phyloP scores from a whole-genome alignment of 2,113 vertebrate genomes.

The Etheostoma spectabile region DNA sequence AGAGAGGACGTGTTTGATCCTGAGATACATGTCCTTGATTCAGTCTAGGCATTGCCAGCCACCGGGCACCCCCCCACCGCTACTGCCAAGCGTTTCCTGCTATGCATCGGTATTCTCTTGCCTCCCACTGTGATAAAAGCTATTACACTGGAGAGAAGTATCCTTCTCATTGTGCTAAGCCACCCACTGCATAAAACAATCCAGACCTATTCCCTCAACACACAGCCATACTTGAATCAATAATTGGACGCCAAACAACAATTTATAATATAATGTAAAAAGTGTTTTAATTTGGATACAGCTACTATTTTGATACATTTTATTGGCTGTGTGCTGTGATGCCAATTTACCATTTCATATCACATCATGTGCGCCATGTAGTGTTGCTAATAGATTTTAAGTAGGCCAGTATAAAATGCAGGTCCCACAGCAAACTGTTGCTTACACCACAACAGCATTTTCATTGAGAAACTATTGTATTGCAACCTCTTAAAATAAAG shows the following conservation, averaged over 20 bases:
- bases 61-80: conserved; percentile 54
- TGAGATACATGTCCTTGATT: conserved; percentile 79
- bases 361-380: conserved; percentile 8
- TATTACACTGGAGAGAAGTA: conserved; percentile 60
- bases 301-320: background rate
- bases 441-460: conserved; percentile 42
- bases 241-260: conserved; percentile 11
- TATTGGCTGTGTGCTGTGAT: background rate
- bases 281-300: conserved; percentile 13
- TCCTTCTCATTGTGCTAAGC: conserved; percentile 56
- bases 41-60: conserved; percentile 59
- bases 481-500: conserved; percentile 48
- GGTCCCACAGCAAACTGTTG: conserved; percentile 29
- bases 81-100: conserved; percentile 62
- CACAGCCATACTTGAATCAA: conserved; percentile 28
- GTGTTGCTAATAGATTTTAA: conserved; percentile 18
- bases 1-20: conserved; percentile 81
- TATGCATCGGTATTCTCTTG: conserved; percentile 68
- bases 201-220: conserved; percentile 29
- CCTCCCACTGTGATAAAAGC: conserved; percentile 80
- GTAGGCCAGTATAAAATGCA: conserved; percentile 12
- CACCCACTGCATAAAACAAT: conserved; percentile 52
- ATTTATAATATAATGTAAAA: conserved; percentile 20
- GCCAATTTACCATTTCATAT: conserved; percentile 23
- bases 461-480: conserved; percentile 36